Evolutionary conservation across 1,140 invertebrate species (phyloP).

Genomic region (Radopholus similis): DNA sequence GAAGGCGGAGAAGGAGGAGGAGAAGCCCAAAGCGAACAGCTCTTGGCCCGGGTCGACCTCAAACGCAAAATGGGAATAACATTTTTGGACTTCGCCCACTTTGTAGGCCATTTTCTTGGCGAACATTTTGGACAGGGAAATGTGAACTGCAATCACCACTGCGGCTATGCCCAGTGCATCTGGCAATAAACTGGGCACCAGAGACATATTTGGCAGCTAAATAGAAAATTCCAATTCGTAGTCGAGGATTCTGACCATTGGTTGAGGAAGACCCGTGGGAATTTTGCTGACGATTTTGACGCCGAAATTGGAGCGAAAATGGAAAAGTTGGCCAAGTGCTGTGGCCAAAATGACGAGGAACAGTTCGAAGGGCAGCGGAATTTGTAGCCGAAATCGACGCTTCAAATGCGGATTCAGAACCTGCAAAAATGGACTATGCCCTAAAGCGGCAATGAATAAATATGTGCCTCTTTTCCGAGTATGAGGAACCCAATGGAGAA

Average conservation of each 20-base stretch:
- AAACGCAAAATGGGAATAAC: constrained; percentile 7
- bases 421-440: background rate
- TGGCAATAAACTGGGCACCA: constrained; percentile 53
- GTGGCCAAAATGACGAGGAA: constrained; percentile 53
- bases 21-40: constrained; percentile 52
- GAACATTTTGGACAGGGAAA: constrained; percentile 64
- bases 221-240: too few species aligned
- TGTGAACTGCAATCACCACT: constrained; percentile 63
- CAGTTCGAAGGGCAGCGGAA: constrained; percentile 54
- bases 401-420: constrained; percentile 50
- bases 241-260: too few species aligned
- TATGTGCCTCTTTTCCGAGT: constrained; percentile 41
- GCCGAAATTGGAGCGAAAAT: constrained; percentile 41
- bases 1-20: constrained; percentile 43
- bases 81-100: constrained; percentile 7
- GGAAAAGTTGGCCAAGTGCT: constrained; percentile 40
- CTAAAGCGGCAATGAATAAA: too few species aligned
- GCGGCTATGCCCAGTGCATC: constrained; percentile 64
- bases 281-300: constrained; percentile 51
- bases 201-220: constrained; percentile 54
- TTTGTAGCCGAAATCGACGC: constrained; percentile 21
- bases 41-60: constrained; percentile 29
- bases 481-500: constrained; percentile 44
- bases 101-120: constrained; percentile 63
- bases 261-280: constrained; percentile 58